Conservation (phyloP, 30 jellyfish, hydroid and myxozoan genomes). For the Aurelia coerulea region DNA sequence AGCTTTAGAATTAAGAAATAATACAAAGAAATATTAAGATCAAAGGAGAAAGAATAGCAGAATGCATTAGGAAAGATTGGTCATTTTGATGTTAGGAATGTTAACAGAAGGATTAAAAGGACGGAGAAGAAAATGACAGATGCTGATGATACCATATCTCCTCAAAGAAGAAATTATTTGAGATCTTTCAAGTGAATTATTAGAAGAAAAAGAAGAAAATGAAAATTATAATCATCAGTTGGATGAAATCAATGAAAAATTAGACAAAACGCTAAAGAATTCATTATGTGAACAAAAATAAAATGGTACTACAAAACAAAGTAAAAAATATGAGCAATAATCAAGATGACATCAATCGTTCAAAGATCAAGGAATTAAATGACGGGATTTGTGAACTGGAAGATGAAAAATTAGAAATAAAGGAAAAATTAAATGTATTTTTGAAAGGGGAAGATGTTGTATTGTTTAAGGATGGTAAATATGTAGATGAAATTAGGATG, state of each 20-base stretch:
- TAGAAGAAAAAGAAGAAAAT: conserved; percentile 6
- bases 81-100: background rate
- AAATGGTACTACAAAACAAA: no score
- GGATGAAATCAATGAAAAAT: background rate
- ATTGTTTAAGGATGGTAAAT: no score
- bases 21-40: background rate
- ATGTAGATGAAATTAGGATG: no score
- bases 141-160: background rate
- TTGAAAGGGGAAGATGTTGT: no score
- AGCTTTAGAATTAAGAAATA: background rate
- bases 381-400: no score
- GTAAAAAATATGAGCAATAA: no score
- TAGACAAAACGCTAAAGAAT: background rate
- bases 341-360: no score
- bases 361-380: no score
- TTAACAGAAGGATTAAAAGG: background rate
- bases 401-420: background rate
- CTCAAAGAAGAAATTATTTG: conserved; percentile 6
- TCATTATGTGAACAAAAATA: conserved; percentile 16
- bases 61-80: background rate
- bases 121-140: background rate
- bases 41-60: background rate
- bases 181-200: background rate
- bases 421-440: background rate
- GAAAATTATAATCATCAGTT: background rate